Base-by-base conservation (phyloP, 1,140 invertebrate genomes). In the Nasonia longicornis region DNA sequence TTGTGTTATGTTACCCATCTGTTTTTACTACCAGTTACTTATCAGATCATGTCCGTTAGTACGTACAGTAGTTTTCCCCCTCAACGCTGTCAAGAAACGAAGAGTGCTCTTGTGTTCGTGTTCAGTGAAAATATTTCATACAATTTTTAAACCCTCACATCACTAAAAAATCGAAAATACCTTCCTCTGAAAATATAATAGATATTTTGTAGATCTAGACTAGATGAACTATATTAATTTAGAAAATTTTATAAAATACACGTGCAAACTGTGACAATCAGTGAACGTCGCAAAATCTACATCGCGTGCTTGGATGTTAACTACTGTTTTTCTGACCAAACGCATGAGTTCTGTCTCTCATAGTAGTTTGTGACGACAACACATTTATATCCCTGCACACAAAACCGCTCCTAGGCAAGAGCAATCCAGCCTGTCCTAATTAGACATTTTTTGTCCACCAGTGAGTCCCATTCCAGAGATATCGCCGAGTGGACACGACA, bases 381-480 rank as follows among this genome's bases (percentile, higher is more conserved):
- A 70, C 69, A 35, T 70, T 35, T 70, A 38, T 20, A 58, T 20
- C 16, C 52, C 16, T 31, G 16, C 69, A 35, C 31, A 70, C 3
- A 70, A 16, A 70, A 70, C 42, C 11, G 16, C 29, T 71, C 31
- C 31, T 1, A 35, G 11, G 20, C 16, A 20, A 71, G 35, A 71
- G 20, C n/a, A 71, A 38, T 75, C 73, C 11, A 20, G 20, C 8
- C 35, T 22, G 2, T 10, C 22, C 31, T 79, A 75, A 80, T 69
- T 2, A 29, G 67, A 83, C 82, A 31, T 70, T 80, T 35, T 75
- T 71, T 35, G 84, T 83, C 64, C 86, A 84, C 20, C 91, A 93
- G 95, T 95, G 83, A 95, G 95, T 85, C 94, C 95, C 38, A 96
- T 96, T 88, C 94, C 95, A 29, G 96, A 97, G 92, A 92, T 94